A percentile compares a stretch with the other conserved stretches of the same genome.
These are phyloP conservation scores for Platypus cylindrus DNA, from an alignment of 2,888 invertebrate species.

Conservation along the genomic window DNA sequence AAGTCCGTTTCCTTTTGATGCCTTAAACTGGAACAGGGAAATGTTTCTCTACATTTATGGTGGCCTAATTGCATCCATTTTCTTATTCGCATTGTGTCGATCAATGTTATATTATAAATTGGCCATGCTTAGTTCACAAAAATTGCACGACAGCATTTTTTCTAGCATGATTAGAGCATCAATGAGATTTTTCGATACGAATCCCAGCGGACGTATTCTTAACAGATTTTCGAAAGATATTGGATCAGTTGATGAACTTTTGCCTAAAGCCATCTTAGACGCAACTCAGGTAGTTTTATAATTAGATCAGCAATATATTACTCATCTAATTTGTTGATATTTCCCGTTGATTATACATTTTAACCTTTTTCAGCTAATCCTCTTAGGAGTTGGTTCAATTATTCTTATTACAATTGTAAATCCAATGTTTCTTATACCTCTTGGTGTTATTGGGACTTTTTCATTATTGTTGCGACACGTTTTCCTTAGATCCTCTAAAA, in stretches of 20 bases:
- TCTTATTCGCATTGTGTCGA: conserved; percentile 43
- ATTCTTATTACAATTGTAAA: conserved; percentile 44
- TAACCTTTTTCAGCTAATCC: conserved; percentile 34
- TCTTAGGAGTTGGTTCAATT: conserved; percentile 39
- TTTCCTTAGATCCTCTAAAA: conserved; percentile 56
- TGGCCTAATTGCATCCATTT: conserved; percentile 38
- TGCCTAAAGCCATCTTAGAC: conserved; percentile 54
- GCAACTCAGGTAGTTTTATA: conserved; percentile 39
- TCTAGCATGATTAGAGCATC: conserved; percentile 40
- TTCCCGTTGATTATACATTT: too few relatives aligned
- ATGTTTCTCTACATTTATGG: conserved; percentile 51
- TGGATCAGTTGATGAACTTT: conserved; percentile 61
- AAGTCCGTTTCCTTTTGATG: conserved; percentile 9
- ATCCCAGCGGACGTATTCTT: conserved; percentile 68
- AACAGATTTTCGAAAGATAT: conserved; percentile 76
- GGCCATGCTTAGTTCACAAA: conserved; percentile 51
- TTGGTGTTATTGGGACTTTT: conserved; percentile 42
- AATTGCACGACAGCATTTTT: conserved; percentile 62
- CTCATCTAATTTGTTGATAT: neutral
- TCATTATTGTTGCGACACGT: conserved; percentile 50
- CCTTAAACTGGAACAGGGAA: conserved; percentile 17
- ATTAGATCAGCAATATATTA: neutral
- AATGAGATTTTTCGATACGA: conserved; percentile 70
- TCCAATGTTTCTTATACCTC: conserved; percentile 36
- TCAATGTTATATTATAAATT: conserved; percentile 51